Evolutionary conservation across 1,140 invertebrate species (phyloP).

Genomic region (Adoxophyes honmai): DNA sequence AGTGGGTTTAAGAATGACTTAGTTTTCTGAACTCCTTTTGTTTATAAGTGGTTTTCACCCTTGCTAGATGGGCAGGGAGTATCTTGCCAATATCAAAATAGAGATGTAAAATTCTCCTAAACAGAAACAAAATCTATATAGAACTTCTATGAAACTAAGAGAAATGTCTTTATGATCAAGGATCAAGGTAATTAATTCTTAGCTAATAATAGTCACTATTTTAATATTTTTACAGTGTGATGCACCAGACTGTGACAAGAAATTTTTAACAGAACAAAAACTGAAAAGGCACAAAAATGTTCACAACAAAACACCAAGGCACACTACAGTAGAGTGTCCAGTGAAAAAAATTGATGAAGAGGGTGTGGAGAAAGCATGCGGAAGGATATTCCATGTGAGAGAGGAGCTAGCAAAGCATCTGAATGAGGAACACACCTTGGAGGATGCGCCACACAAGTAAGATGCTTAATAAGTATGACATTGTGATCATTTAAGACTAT

Average conservation of each 20-base stretch:
- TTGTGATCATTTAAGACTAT: too few relatives aligned
- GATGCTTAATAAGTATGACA: background rate
- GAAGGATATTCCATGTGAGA: conserved; percentile 39
- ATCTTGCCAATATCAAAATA: too few relatives aligned
- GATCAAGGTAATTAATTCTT: too few relatives aligned
- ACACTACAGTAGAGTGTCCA: conserved; percentile 46
- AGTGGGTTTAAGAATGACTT: too few relatives aligned
- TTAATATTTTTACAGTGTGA: conserved; percentile 67
- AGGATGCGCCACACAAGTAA: conserved; percentile 58
- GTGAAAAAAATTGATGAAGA: conserved; percentile 37
- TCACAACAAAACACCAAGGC: conserved; percentile 43
- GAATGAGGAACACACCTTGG: conserved; percentile 55
- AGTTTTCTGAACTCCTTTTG: too few relatives aligned
- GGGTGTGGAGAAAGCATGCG: conserved; percentile 42
- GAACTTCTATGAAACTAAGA: too few relatives aligned
- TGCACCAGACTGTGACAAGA: conserved; percentile 62
- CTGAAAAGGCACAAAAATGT: conserved; percentile 55
- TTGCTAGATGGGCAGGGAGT: too few relatives aligned
- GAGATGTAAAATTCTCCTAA: too few relatives aligned
- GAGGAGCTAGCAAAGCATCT: conserved; percentile 55
- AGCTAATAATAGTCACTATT: too few relatives aligned
- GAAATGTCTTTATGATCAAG: too few relatives aligned
- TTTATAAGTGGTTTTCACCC: too few relatives aligned
- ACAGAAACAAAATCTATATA: too few relatives aligned
- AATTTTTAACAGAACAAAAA: conserved; percentile 59